These are phyloP conservation scores for Mixornis gularis DNA, from an alignment of 2,113 vertebrate species.

Conservation along the genomic window DNA sequence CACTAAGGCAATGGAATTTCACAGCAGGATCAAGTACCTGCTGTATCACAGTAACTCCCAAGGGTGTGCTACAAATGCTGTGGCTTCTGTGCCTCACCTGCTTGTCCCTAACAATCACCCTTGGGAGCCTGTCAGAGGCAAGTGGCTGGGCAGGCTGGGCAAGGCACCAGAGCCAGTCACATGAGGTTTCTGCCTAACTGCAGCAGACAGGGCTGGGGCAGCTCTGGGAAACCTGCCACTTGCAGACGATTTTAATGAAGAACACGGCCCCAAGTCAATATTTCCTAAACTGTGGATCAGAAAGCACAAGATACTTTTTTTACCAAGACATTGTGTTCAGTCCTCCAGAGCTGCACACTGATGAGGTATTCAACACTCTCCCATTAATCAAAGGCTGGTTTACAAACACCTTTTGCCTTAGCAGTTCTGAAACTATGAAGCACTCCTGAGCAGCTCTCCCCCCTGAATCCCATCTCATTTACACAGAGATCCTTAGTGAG, in stretches of 20 bases:
- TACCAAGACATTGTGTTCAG: neutral
- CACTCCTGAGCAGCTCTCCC: neutral
- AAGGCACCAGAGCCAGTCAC: constrained; percentile 29
- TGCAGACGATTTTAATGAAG: neutral
- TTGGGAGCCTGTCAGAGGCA: neutral
- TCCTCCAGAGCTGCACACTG: neutral
- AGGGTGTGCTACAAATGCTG: neutral
- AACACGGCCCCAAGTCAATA: neutral
- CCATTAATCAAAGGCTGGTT: neutral
- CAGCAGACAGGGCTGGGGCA: neutral
- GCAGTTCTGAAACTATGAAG: neutral
- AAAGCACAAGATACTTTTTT: neutral
- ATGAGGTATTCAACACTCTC: neutral
- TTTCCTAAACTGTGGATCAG: neutral
- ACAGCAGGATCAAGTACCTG: neutral
- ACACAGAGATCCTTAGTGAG: neutral
- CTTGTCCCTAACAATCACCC: neutral
- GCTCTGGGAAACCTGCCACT: neutral
- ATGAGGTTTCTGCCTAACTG: neutral
- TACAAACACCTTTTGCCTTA: neutral
- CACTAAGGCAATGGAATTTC: neutral
- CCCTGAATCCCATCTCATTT: neutral
- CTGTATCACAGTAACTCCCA: neutral
- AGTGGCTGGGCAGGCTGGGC: constrained; percentile 24
- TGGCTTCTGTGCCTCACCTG: neutral